These are phyloP conservation scores for Periparus ater DNA, from an alignment of 2,797 vertebrate genomes.

Conservation along the genomic window DNA sequence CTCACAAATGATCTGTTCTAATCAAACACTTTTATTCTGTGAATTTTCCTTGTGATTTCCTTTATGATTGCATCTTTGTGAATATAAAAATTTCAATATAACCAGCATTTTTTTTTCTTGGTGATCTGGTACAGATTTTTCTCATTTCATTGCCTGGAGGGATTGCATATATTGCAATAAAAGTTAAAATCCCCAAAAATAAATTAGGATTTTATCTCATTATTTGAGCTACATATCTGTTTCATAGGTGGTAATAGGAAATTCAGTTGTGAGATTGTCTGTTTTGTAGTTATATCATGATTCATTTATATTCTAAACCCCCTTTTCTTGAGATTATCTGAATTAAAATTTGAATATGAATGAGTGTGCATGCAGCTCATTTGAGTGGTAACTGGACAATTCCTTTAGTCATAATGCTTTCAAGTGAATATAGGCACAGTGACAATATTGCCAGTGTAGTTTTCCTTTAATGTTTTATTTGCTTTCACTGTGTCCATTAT, in stretches of 20 bases:
- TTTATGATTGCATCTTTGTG: not conserved
- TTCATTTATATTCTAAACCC: not conserved
- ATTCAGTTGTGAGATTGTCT: not conserved
- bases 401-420: not conserved
- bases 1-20: not conserved
- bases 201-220: not conserved
- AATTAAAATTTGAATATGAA: not conserved
- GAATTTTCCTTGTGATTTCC: not conserved
- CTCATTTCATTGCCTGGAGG: not conserved
- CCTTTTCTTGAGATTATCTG: not conserved
- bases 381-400: not conserved
- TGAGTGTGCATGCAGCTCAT: not conserved
- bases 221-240: not conserved
- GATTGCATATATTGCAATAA: not conserved
- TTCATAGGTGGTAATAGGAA: not conserved
- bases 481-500: not conserved
- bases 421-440: not conserved
- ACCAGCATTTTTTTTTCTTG: not conserved
- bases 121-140: not conserved
- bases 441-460: not conserved
- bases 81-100: not conserved
- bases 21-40: not conserved
- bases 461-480: not conserved
- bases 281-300: not conserved
- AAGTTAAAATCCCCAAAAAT: accelerated